Evolutionary conservation across 2,888 invertebrate species (phyloP).

Genomic region (Trachelus tabidus): DNA sequence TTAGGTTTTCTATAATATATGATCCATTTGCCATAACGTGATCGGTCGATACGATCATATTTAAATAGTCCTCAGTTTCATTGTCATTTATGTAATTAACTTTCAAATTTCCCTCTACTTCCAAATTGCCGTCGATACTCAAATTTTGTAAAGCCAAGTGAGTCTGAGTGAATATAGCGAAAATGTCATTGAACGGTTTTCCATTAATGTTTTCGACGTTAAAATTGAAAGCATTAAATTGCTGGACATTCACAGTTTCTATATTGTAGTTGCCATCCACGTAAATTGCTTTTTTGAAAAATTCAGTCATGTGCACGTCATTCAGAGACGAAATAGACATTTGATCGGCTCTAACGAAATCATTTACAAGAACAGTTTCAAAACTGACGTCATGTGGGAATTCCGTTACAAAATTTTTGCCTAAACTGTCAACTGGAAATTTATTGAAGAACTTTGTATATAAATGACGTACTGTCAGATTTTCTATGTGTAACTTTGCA

Average conservation of each 20-base stretch:
- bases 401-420: constrained; percentile 5
- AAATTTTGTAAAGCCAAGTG: constrained; percentile 22
- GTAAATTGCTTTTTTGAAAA: constrained; percentile 22
- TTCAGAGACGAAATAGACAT: constrained; percentile 17
- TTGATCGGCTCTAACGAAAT: constrained; percentile 30
- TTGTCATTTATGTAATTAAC: constrained; percentile 34
- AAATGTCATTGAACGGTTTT: constrained; percentile 24
- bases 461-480: constrained; percentile 35
- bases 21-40: constrained; percentile 20
- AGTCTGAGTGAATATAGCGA: constrained; percentile 9
- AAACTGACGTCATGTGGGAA: constrained; percentile 25
- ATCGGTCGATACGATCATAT: constrained; percentile 18
- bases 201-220: constrained; percentile 25
- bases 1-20: constrained; percentile 33
- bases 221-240: constrained; percentile 19
- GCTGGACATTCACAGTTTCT: constrained; percentile 10
- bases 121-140: constrained; percentile 43
- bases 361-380: constrained; percentile 27
- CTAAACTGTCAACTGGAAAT: constrained; percentile 31
- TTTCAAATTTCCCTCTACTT: constrained; percentile 31
- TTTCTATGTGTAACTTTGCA: constrained; percentile 27
- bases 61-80: constrained; percentile 32
- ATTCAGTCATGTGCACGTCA: not conserved
- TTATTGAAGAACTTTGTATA: constrained; percentile 43
- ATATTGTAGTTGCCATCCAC: constrained; percentile 23